Conservation (phyloP, 2,797 vertebrate genomes). For the Prionace glauca region DNA sequence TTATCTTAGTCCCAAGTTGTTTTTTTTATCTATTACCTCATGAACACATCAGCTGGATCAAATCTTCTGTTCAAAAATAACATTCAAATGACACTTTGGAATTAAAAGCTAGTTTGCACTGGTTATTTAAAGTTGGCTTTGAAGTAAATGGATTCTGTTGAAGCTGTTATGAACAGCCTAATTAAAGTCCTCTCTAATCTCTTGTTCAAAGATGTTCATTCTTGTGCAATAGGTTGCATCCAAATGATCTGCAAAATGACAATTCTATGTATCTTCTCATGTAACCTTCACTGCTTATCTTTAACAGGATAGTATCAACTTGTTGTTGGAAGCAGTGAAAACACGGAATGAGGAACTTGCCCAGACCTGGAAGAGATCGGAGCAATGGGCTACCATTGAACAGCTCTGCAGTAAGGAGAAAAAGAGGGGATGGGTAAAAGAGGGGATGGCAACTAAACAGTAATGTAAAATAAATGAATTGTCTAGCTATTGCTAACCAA, state of each 20-base stretch:
- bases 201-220: neutral
- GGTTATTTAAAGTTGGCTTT: neutral
- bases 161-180: neutral
- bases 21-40: neutral
- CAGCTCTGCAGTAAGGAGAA: conserved; percentile 82
- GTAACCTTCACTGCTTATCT: neutral
- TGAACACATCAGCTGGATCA: neutral
- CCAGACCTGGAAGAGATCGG: conserved; percentile 94
- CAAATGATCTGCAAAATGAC: neutral
- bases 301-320: conserved; percentile 85
- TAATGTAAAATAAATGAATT: neutral
- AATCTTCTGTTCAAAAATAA: neutral
- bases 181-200: neutral
- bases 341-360: conserved; percentile 91
- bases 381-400: conserved; percentile 98
- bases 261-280: neutral
- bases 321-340: conserved; percentile 88
- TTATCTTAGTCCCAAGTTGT: neutral
- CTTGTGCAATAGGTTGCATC: neutral
- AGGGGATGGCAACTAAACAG: neutral
- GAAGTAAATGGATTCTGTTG: neutral
- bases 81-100: neutral
- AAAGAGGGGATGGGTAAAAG: neutral
- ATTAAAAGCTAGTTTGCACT: neutral
- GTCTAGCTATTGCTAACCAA: neutral